Evolutionary conservation across 1,140 invertebrate species (phyloP).

Genomic region (Drosophila biarmipes): DNA sequence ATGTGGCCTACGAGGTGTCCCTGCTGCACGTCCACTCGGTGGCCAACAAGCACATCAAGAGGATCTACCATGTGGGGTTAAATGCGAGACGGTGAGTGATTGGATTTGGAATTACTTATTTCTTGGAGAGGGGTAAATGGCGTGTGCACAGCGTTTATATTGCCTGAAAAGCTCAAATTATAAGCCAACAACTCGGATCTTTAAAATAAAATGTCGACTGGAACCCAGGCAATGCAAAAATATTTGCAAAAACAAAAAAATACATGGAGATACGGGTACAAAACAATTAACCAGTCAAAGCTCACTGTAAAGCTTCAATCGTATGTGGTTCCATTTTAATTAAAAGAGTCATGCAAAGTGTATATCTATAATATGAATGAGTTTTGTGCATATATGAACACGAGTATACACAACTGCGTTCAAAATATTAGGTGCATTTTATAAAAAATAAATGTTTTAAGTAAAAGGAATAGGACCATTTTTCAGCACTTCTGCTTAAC

Average conservation of each 20-base stretch:
- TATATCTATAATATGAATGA: not conserved
- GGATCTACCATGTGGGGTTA: constrained; percentile 76
- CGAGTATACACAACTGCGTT: not conserved
- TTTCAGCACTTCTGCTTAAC: too few species aligned
- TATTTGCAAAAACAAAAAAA: not conserved
- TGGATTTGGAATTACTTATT: not conserved
- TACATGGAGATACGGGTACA: constrained; percentile 3
- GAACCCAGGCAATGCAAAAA: too few species aligned
- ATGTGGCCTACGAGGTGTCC: constrained; percentile 82
- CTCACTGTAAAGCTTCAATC: constrained; percentile 3
- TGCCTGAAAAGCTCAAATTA: too few species aligned
- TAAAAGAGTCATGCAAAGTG: not conserved
- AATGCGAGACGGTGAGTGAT: constrained; percentile 72
- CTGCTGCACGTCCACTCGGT: constrained; percentile 70
- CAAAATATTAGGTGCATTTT: not conserved
- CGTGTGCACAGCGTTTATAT: too few species aligned
- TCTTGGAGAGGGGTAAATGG: too few species aligned
- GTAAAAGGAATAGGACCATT: too few species aligned
- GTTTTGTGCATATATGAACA: too few species aligned
- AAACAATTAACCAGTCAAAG: constrained; percentile 10
- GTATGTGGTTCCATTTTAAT: not conserved
- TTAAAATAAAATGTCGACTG: not conserved
- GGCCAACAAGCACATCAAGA: constrained; percentile 78
- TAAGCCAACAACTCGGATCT: too few species aligned
- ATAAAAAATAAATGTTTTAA: not conserved